phyloP scores from a whole-genome alignment of 2,797 vertebrate genomes.

The Anas capensis region DNA sequence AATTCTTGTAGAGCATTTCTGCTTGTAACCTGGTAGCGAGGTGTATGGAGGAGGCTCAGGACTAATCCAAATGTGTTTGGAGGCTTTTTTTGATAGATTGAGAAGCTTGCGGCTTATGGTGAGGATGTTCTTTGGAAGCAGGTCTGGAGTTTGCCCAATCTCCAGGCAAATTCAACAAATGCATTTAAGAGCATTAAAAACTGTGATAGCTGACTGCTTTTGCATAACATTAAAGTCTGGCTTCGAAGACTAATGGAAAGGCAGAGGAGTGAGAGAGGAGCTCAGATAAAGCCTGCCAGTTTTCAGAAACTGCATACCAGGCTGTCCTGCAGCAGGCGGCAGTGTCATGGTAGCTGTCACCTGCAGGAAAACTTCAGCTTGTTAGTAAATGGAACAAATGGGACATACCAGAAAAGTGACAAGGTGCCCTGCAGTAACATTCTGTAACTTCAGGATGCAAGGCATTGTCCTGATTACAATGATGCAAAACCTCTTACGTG shows the following conservation, averaged over 20 bases:
- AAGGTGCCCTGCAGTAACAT: not conserved
- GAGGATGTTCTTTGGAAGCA: not conserved
- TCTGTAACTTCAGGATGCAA: not conserved
- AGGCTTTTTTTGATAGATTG: not conserved
- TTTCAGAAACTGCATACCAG: not conserved
- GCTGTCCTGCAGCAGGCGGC: not conserved
- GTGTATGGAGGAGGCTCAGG: not conserved
- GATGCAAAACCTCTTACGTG: not conserved
- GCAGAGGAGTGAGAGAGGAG: not conserved
- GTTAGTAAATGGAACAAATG: not conserved
- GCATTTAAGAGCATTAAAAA: not conserved
- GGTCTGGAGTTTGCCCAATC: not conserved
- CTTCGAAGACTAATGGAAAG: not conserved
- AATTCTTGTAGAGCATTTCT: not conserved
- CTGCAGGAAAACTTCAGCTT: not conserved
- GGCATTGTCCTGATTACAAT: not conserved
- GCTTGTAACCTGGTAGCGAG: not conserved
- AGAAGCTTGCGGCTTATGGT: fast-evolving
- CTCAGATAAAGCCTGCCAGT: not conserved
- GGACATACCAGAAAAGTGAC: not conserved
- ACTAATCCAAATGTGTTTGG: not conserved
- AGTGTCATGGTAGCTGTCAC: not conserved
- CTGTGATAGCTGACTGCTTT: not conserved
- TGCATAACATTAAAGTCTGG: not conserved
- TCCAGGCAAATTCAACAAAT: not conserved